Conservation (phyloP, 2,113 vertebrate genomes). For the Petaurus breviceps region DNA sequence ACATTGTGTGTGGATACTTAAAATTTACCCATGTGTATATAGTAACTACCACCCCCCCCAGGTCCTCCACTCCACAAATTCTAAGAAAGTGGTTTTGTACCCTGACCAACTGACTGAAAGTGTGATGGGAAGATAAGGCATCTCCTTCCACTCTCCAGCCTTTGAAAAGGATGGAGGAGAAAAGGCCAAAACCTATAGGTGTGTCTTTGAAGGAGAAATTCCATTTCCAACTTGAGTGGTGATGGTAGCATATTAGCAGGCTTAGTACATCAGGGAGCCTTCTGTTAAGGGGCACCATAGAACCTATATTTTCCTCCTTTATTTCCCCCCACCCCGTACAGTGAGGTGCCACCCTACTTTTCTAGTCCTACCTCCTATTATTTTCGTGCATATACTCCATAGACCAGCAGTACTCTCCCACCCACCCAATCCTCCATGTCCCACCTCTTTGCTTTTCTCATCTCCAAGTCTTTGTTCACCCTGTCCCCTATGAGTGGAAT, state of each 20-base stretch:
- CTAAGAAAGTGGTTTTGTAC: neutral
- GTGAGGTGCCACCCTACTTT: neutral
- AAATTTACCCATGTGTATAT: neutral
- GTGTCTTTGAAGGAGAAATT: neutral
- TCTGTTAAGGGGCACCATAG: neutral
- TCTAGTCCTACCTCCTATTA: neutral
- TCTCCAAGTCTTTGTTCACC: neutral
- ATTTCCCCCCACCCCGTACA: neutral
- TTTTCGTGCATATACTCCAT: neutral
- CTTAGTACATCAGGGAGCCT: neutral
- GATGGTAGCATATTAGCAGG: neutral
- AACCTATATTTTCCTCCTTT: neutral
- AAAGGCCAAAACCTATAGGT: neutral
- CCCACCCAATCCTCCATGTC: neutral
- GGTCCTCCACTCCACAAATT: neutral
- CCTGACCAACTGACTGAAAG: neutral
- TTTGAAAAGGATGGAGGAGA: neutral
- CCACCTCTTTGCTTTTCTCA: neutral
- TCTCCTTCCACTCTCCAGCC: neutral
- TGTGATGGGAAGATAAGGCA: neutral
- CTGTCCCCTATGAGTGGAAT: neutral
- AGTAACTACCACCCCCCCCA: neutral
- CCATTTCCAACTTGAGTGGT: neutral
- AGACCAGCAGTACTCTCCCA: neutral
- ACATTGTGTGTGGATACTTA: neutral